These are phyloP conservation scores for Rhea americana DNA, from an alignment of 2,113 vertebrate species.

Conservation along the genomic window DNA sequence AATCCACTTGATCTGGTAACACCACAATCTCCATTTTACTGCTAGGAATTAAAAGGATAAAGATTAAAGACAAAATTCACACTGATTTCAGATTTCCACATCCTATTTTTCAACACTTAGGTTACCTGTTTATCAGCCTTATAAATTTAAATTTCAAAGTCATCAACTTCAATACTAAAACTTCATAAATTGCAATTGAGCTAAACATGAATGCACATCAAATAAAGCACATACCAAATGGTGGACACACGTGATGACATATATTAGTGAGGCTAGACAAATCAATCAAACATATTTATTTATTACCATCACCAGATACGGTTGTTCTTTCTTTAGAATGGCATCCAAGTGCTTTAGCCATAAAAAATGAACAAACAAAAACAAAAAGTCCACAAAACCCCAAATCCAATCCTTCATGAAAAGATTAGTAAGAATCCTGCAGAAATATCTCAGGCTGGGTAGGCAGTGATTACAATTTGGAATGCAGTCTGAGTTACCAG, in stretches of 20 bases:
- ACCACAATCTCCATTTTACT: background rate
- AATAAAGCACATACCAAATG: background rate
- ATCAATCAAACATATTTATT: background rate
- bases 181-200: background rate
- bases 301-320: background rate
- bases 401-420: no score
- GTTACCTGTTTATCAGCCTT: background rate
- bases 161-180: background rate
- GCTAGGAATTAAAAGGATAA: background rate
- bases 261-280: background rate
- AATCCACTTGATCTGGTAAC: background rate
- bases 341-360: background rate
- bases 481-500: background rate
- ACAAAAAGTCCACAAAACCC: no score
- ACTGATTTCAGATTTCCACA: background rate
- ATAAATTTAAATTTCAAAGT: background rate
- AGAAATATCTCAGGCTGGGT: background rate
- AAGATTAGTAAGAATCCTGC: background rate
- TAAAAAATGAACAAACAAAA: no score
- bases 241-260: background rate
- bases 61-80: background rate
- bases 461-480: background rate
- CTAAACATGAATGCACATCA: background rate
- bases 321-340: background rate
- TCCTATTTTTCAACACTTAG: background rate